A percentile compares a stretch with the other conserved stretches of the same genome.
phyloP scores from a whole-genome alignment of 2,888 invertebrate genomes.

The Eupithecia tripunctaria region DNA sequence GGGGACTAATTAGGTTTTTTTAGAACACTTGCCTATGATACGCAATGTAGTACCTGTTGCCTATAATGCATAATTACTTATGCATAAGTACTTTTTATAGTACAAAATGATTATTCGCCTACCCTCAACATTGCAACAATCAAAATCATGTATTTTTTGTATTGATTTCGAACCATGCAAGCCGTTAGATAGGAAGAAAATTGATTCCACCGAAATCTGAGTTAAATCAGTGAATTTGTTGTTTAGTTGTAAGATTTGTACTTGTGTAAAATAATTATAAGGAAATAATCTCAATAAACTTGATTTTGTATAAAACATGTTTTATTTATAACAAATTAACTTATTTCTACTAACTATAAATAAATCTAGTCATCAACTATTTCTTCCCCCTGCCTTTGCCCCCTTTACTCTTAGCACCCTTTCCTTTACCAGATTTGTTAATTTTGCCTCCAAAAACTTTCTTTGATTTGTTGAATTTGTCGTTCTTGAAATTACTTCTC shows the following conservation, averaged over 20 bases:
- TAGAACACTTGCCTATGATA: too few species aligned
- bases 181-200: background rate
- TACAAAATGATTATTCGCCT: slow-evolving; percentile 1
- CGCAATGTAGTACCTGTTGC: background rate
- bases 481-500: slow-evolving; percentile 43
- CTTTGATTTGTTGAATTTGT: slow-evolving; percentile 56
- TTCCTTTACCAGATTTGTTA: slow-evolving; percentile 61
- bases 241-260: slow-evolving; percentile 38
- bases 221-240: slow-evolving; percentile 26
- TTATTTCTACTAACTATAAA: background rate
- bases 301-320: slow-evolving; percentile 35
- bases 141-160: slow-evolving; percentile 23
- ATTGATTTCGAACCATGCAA: background rate
- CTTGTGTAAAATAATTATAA: slow-evolving; percentile 23
- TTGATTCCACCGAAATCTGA: slow-evolving; percentile 35
- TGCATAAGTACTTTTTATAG: background rate
- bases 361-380: background rate
- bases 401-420: slow-evolving; percentile 58
- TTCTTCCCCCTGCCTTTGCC: slow-evolving; percentile 51
- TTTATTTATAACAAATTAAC: slow-evolving; percentile 24
- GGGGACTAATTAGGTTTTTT: too few species aligned
- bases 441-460: slow-evolving; percentile 75
- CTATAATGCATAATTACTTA: background rate
- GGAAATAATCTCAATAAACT: slow-evolving; percentile 34
- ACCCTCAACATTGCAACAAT: background rate